phyloP scores from a whole-genome alignment of 2,113 vertebrate genomes.

The Kryptolebias marmoratus region DNA sequence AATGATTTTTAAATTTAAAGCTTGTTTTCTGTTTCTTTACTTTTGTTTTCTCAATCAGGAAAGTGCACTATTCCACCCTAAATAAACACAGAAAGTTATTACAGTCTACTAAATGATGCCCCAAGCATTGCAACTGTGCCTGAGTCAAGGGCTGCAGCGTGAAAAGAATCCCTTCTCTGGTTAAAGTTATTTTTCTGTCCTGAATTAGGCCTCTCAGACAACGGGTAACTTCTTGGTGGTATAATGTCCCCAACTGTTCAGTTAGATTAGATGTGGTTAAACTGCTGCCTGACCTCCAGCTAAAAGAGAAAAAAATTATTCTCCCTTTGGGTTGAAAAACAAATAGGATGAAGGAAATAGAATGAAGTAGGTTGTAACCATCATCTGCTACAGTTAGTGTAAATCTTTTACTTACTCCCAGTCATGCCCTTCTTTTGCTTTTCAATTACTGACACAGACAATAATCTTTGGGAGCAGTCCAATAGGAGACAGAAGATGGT shows the following conservation, averaged over 20 bases:
- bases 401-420: not conserved
- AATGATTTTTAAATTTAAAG: not conserved
- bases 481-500: not conserved
- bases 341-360: not conserved
- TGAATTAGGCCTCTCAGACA: no score
- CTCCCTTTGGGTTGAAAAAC: conserved; percentile 6
- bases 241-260: conserved; percentile 6
- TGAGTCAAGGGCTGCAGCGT: no score
- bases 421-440: not conserved
- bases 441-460: not conserved
- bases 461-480: not conserved
- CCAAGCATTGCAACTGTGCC: no score
- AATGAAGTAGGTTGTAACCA: no score
- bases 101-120: no score
- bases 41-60: no score
- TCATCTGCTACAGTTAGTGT: not conserved
- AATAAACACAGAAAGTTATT: no score
- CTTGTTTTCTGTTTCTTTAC: no score
- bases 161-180: no score
- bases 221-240: not conserved
- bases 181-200: no score
- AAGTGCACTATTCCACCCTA: no score
- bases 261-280: conserved; percentile 23
- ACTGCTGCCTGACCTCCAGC: conserved; percentile 13
- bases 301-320: conserved; percentile 11